Evolutionary conservation across 1,140 invertebrate species (phyloP), one percentile per base, ranked within the genome.

Genomic region (Ooceraea biroi): DNA sequence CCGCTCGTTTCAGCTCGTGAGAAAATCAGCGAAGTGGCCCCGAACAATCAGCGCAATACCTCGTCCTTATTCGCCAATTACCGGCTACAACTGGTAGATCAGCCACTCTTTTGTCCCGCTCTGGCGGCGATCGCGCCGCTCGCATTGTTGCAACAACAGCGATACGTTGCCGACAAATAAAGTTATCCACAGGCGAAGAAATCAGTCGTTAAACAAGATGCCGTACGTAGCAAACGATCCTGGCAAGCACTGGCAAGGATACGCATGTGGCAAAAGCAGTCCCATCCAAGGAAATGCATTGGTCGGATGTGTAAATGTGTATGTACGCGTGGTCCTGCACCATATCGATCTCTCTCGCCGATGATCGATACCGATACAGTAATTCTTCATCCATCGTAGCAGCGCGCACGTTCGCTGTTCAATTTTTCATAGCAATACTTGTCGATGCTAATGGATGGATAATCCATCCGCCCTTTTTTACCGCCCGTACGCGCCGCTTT

Each of bases 381-480:
- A 71, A 80, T 30, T 71, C 3, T n/a, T n/a, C n/a, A n/a, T n/a
- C n/a, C n/a, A n/a, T n/a, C n/a, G n/a, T 52, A n/a, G 36, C 50
- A 69, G 22, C 44, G 10, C 22, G 12, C n/a, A 5, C 48, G 41
- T 68, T 44, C 41, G 50, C 22, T 46, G 76, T 17, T 87, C 50
- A 36, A 66, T 77, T 76, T 83, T 72, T 58, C 57, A 66, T 58
- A 25, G 72, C 11, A 22, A 77, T 77, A 83, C 78, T 74, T 86
- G 41, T 52, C 52, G 27, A 48, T 68, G 52, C 78, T 87, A 87
- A 87, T 87, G 86, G 85, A 68, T 25, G 52, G 86, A 83, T 87
- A 87, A 86, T 83, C 86, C 58, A 52, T 14, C 46, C 19, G 30
- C 30, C 5, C 25, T 41, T 77, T 14, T 36, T 44, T 65, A 22